phyloP scores from a whole-genome alignment of 2,113 vertebrate genomes.

The Todiramphus chloris region DNA sequence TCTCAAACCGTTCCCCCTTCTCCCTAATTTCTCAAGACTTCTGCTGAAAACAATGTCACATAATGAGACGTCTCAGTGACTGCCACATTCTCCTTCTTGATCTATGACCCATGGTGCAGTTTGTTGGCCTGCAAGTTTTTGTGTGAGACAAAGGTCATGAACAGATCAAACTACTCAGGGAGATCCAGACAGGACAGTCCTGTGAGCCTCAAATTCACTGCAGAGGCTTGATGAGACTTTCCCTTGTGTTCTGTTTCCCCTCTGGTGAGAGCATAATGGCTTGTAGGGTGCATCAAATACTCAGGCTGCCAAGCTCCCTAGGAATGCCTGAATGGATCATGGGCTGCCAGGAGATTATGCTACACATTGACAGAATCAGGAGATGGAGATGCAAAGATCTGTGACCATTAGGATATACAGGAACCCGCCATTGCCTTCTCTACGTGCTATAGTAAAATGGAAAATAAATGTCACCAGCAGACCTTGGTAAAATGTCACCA shows the following conservation, averaged over 20 bases:
- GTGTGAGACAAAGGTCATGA: not conserved
- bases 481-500: not conserved
- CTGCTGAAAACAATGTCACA: not conserved
- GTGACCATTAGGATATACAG: rapidly evolving
- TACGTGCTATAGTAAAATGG: not conserved
- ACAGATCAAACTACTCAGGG: not conserved
- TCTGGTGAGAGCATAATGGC: not conserved
- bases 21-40: not conserved
- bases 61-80: not conserved
- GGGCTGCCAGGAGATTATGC: not conserved
- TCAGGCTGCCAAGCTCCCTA: not conserved
- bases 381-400: not conserved
- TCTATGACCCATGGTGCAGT: not conserved
- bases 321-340: not conserved
- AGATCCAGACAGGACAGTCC: not conserved
- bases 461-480: not conserved
- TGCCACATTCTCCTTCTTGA: not conserved
- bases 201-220: not conserved
- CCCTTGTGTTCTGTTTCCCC: not conserved
- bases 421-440: not conserved
- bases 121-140: not conserved
- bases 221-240: rapidly evolving
- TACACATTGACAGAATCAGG: not conserved
- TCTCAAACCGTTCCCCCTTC: not conserved
- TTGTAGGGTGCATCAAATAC: not conserved